A percentile compares a stretch with the other conserved stretches of the same genome.
phyloP scores from a whole-genome alignment of 2,113 vertebrate species.

The Misgurnus anguillicaudatus region DNA sequence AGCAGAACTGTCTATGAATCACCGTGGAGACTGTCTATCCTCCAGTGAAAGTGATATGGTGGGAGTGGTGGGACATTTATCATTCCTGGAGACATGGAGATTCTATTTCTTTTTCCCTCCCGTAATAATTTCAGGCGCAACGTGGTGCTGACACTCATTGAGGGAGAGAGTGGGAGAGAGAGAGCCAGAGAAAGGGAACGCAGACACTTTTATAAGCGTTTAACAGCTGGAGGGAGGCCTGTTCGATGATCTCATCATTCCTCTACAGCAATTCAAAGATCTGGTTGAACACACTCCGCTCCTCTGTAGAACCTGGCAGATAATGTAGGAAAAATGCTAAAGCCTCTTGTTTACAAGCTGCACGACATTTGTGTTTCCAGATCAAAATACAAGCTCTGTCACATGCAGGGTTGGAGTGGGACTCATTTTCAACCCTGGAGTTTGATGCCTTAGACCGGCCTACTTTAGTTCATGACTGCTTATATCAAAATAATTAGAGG shows the following conservation, averaged over 20 bases:
- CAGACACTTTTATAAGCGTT: conserved; percentile 46
- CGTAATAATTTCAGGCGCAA: conserved; percentile 12
- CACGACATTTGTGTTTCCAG: conserved; percentile 15
- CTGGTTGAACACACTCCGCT: conserved; percentile 13
- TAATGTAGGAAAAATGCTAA: not conserved
- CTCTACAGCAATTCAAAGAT: conserved; percentile 42
- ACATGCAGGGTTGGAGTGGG: too few species aligned
- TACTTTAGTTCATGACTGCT: too few species aligned
- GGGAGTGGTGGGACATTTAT: conserved; percentile 27
- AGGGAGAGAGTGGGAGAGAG: conserved; percentile 9
- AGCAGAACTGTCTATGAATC: conserved; percentile 6
- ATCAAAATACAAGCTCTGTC: not conserved
- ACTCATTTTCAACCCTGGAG: too few species aligned
- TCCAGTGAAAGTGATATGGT: not conserved
- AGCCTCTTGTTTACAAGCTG: conserved; percentile 33
- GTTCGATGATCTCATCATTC: conserved; percentile 45
- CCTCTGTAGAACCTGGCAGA: conserved; percentile 21
- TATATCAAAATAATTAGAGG: too few species aligned
- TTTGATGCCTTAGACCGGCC: too few species aligned
- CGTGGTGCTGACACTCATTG: not conserved
- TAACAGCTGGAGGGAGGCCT: conserved; percentile 28
- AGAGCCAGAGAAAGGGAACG: not conserved
- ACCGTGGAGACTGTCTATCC: conserved; percentile 8
- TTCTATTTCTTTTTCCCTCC: not conserved
- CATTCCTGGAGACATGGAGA: conserved; percentile 28